Percentiles rank a stretch among this genome's conserved stretches.
Conservation (phyloP, 2,113 vertebrate genomes). For the Chloroceryle aenea region DNA sequence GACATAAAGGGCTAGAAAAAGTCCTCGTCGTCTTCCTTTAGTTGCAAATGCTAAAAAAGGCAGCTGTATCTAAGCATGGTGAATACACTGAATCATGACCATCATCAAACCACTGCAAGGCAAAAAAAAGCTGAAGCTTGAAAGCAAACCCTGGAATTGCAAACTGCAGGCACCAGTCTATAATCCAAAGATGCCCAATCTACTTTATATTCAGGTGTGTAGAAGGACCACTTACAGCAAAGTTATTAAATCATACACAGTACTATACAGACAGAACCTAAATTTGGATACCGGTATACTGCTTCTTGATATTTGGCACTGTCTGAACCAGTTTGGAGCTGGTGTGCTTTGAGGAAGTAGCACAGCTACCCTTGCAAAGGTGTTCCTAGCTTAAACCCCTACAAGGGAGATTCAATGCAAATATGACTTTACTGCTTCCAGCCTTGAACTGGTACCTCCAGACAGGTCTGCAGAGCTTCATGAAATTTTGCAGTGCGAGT, state of each 20-base stretch:
- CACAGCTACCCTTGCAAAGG: neutral
- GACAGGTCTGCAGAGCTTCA: constrained; percentile 13
- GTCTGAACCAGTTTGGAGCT: constrained; percentile 29
- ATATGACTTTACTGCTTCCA: constrained; percentile 34
- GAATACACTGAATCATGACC: neutral
- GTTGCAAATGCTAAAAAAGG: neutral
- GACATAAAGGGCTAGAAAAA: neutral
- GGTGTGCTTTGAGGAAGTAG: constrained; percentile 25
- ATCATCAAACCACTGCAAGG: neutral
- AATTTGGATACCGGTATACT: constrained; percentile 19
- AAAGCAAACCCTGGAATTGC: neutral
- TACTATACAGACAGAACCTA: constrained; percentile 40
- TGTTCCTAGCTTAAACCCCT: constrained; percentile 14
- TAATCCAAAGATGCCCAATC: neutral
- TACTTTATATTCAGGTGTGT: neutral
- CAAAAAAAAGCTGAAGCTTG: neutral
- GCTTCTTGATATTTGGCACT: constrained; percentile 22
- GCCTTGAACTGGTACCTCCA: constrained; percentile 26
- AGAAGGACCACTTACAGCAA: constrained; percentile 14
- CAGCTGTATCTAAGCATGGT: neutral
- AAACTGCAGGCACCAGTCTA: neutral
- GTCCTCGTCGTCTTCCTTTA: neutral
- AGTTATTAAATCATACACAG: constrained; percentile 31
- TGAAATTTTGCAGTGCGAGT: neutral
- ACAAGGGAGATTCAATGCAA: constrained; percentile 30